Evolutionary conservation across 2,113 vertebrate species (phyloP), one percentile per base, ranked within the genome.

Genomic region (Macquaria ambigua): DNA sequence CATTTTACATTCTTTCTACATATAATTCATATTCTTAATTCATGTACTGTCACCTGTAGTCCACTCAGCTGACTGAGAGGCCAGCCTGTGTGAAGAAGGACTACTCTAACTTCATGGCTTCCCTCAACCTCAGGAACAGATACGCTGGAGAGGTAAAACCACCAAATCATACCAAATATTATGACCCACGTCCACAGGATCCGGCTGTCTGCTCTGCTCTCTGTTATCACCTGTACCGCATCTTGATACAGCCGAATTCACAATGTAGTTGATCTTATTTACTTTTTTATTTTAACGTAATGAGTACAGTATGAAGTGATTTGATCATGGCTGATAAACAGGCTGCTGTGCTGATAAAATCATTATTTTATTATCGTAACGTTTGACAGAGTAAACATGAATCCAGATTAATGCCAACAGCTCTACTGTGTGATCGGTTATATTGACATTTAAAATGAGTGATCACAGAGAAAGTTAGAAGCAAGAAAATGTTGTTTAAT

Each of bases 51-150:
- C 18, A 9, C 39, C 77, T 86, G 0, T 23, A 99, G 98, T 95
- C 96, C 69, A 98, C 97, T n/a, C 98, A 99, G 89, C 95, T 99
- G 68, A 98, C 97, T 0, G 98, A 99, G 91, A 96, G 98, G 59
- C 98, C 98, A 0, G 91, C 98, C 18, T 99, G 98, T 61, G 98
- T 99, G 78, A 99, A 99, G 95, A 99, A 98, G 89, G 98, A 99
- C 89, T 99, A 99, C 90, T 99, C 98, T 71, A 99, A 97, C 94
- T 99, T 99, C 94, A 99, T 99, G 98, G 97, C 98, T 5, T 99
- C 98, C 23, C 97, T 99, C n/a, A 99, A 99, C 89, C 93, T 99
- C 85, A 97, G 98, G 67, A 99, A 99, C 92, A 97, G 98, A 90
- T 99, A 99, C 0, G 97, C 98, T 0, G 98, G 98, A 92, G 98